Percentiles rank a stretch among this genome's conserved stretches.
Conservation (phyloP, 2,113 vertebrate genomes). For the Sigmodon hispidus region DNA sequence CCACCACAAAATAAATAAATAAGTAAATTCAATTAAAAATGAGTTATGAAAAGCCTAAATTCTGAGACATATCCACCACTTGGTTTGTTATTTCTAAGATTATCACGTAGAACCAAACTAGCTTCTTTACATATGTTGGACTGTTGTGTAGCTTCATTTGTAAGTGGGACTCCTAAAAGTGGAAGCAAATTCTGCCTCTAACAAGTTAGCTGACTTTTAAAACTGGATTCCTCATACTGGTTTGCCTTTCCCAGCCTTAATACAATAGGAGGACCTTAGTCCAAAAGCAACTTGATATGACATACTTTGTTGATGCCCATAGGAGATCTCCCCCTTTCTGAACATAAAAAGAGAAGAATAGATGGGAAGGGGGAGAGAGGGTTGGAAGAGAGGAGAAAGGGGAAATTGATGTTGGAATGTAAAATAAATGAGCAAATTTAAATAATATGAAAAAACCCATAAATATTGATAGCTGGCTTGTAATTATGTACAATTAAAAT, state of each 20-base stretch:
- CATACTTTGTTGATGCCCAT: not conserved
- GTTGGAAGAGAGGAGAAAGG: not conserved
- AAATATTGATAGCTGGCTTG: not conserved
- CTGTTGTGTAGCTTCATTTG: not conserved
- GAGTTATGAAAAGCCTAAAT: not conserved
- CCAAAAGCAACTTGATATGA: not conserved
- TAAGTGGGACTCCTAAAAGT: not conserved
- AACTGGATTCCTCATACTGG: not conserved
- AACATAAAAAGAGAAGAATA: not conserved
- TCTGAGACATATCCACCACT: not conserved
- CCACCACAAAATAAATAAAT: too few relatives aligned
- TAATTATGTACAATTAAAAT: not conserved
- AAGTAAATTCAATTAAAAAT: not conserved
- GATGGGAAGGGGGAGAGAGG: not conserved
- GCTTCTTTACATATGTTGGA: not conserved
- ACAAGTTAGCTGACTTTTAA: not conserved
- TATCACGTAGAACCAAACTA: not conserved
- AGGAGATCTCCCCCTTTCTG: not conserved
- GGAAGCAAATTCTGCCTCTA: not conserved
- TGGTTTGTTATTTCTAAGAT: not conserved
- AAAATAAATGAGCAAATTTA: not conserved
- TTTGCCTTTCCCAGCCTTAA: not conserved
- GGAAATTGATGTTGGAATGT: not conserved
- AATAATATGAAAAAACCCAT: not conserved
- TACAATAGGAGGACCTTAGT: not conserved